A percentile compares a stretch with the other conserved stretches of the same genome.
Evolutionary conservation across 2,888 invertebrate species (phyloP).

Genomic region (Cheilosia pagana): DNA sequence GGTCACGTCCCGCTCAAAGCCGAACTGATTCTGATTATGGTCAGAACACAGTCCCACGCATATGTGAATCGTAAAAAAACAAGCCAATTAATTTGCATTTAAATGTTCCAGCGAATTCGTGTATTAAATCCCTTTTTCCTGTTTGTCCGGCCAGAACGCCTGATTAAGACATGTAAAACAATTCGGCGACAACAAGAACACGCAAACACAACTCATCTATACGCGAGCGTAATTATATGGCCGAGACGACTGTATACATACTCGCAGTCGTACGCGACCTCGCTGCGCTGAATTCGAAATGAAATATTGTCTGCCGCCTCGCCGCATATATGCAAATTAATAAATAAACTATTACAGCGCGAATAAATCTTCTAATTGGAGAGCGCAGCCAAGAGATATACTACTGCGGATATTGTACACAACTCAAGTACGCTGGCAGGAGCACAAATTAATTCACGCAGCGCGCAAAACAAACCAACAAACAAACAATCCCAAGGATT

Average conservation of each 20-base stretch:
- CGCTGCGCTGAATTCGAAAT: slow-evolving; percentile 59
- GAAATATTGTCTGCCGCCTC: slow-evolving; percentile 46
- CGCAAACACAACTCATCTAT: slow-evolving; percentile 33
- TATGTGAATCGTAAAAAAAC: slow-evolving; percentile 26
- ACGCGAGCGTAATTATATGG: slow-evolving; percentile 42
- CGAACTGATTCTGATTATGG: slow-evolving; percentile 49
- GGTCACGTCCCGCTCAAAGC: slow-evolving; percentile 37
- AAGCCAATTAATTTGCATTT: slow-evolving; percentile 59
- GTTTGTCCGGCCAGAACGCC: neutral
- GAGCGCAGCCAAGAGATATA: neutral
- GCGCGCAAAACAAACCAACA: slow-evolving; percentile 20
- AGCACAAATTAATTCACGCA: slow-evolving; percentile 43
- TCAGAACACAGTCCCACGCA: slow-evolving; percentile 4
- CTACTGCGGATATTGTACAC: slow-evolving; percentile 13
- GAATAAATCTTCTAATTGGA: slow-evolving; percentile 61
- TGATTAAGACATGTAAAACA: slow-evolving; percentile 60
- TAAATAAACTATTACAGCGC: slow-evolving; percentile 43
- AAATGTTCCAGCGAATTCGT: slow-evolving; percentile 43
- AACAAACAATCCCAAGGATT: slow-evolving; percentile 29
- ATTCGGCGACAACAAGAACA: slow-evolving; percentile 29
- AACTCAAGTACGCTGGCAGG: slow-evolving; percentile 13
- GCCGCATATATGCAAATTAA: slow-evolving; percentile 55
- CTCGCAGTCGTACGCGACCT: slow-evolving; percentile 19
- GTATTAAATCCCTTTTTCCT: slow-evolving; percentile 31
- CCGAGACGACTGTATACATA: slow-evolving; percentile 4